Conservation (phyloP, 2,888 invertebrate species). For the Sinodicranocentrus sp. region DNA sequence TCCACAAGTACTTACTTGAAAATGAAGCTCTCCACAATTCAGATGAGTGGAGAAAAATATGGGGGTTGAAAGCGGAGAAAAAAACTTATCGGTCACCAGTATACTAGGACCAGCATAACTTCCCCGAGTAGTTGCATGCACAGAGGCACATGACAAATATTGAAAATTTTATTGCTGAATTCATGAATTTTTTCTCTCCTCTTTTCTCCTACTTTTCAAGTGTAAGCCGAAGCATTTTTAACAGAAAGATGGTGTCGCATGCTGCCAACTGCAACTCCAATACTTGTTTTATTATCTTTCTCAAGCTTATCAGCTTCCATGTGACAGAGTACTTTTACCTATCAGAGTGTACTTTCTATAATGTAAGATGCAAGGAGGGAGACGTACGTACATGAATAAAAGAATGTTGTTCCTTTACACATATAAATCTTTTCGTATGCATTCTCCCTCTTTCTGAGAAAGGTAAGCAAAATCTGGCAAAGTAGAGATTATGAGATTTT, state of each 20-base stretch:
- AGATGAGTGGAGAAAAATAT: background rate
- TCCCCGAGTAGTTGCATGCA: too few species aligned
- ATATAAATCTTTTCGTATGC: background rate
- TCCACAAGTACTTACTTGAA: too few species aligned
- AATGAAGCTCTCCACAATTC: too few species aligned
- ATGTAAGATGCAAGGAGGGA: background rate
- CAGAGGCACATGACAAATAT: constrained; percentile 74
- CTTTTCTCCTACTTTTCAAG: constrained; percentile 36
- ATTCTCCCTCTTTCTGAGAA: background rate
- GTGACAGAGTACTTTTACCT: too few species aligned
- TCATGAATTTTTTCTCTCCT: constrained; percentile 71
- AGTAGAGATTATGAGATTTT: constrained; percentile 66
- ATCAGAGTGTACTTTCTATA: too few species aligned
- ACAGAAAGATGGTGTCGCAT: constrained; percentile 23
- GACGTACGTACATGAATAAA: background rate
- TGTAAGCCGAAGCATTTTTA: constrained; percentile 46
- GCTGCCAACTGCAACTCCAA: constrained; percentile 33
- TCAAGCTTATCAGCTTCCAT: background rate
- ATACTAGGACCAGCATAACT: constrained; percentile 34
- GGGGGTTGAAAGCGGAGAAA: background rate
- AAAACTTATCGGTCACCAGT: constrained; percentile 38
- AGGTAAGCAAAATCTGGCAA: constrained; percentile 58
- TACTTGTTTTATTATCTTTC: background rate
- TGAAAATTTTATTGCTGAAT: constrained; percentile 77
- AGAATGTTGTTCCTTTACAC: background rate